Evolutionary conservation across 1,140 invertebrate genomes (phyloP).

Genomic region (Drosophila mauritiana): DNA sequence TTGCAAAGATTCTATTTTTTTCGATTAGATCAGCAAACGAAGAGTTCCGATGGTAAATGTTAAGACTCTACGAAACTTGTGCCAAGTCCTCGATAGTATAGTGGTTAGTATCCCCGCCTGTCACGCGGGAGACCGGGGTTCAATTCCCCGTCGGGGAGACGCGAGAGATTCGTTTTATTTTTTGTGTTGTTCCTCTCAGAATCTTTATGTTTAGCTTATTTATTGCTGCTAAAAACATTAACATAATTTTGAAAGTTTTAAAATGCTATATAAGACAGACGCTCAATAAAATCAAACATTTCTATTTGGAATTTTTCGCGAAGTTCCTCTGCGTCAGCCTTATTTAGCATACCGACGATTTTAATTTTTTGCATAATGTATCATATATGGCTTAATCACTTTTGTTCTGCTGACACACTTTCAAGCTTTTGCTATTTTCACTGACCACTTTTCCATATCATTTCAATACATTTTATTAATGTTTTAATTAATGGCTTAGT

Average conservation of each 20-base stretch:
- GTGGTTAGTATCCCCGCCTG: constrained; percentile 86
- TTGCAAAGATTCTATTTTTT: not conserved
- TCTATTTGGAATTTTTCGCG: constrained; percentile 32
- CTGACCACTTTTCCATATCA: not conserved
- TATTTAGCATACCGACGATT: constrained; percentile 16
- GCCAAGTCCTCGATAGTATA: constrained; percentile 85
- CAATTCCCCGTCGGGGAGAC: constrained; percentile 85
- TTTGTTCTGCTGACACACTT: not conserved
- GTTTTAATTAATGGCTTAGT: not conserved
- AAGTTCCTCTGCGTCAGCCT: constrained; percentile 10
- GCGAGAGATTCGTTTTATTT: not conserved
- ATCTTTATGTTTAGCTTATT: constrained; percentile 12
- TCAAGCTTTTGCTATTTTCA: not conserved
- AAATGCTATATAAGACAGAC: constrained; percentile 18
- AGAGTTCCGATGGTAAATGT: not conserved
- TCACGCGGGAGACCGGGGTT: constrained; percentile 86
- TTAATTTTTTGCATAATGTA: constrained; percentile 11
- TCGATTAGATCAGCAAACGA: too few species aligned
- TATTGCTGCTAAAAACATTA: constrained; percentile 22
- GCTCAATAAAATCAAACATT: constrained; percentile 39
- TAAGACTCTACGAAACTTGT: accelerated
- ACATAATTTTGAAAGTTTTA: constrained; percentile 48
- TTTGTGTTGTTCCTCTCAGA: constrained; percentile 5
- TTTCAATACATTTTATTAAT: not conserved
- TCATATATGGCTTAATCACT: not conserved